Base-by-base conservation (phyloP, 2,113 vertebrate species). In the Marmota flaviventris region DNA sequence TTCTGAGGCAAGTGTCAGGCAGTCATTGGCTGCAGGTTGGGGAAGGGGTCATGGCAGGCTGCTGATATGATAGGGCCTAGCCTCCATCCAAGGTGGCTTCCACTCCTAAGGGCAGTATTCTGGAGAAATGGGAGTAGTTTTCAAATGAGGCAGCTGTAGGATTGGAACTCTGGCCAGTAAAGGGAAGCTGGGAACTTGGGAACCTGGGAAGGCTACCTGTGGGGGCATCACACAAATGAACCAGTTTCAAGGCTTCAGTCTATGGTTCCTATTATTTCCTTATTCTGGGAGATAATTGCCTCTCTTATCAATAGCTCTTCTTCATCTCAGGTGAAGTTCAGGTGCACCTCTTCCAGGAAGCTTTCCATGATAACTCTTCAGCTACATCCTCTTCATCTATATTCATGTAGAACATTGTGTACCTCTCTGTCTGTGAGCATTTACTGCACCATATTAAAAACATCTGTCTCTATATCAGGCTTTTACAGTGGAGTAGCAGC, bases 161-260 rank as follows among this genome's bases (percentile, higher is more conserved):
- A 42, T 53, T 10, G 25, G 11, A 32, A 11, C 0, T 20, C 16
- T 77, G n/a, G 25, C 42, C 84, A 77, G 3, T 56, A 91, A 77
- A 83, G n/a, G 32, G 34, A 25, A 85, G 65, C 32, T 67, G 65
- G 53, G 37, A 75, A 29, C 56, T 20, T 58, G 20, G 56, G 34
- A 32, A 84, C 72, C 25, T 67, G 72, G 53, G 37, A 75, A 20
- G 10, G 39, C 45, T 24, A 73, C 16, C n/a, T 67, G 67, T 20
- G 65, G 18, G 22, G 34, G n/a, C 20, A 78, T 34, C 32, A 51
- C 2, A 27, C 61, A 24, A 34, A n/a, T 67, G 39, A 67, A 85
- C 79, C 48, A 85, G n/a, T 91, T 96, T 81, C 65, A 85, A 72
- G 56, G 58, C 72, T 48, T 94, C 48, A 84, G 95, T 72, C 13